Percentiles rank a stretch among this genome's conserved stretches.
Evolutionary conservation across 2,888 invertebrate genomes (phyloP).

Genomic region (Agonopterix subpropinquella): DNA sequence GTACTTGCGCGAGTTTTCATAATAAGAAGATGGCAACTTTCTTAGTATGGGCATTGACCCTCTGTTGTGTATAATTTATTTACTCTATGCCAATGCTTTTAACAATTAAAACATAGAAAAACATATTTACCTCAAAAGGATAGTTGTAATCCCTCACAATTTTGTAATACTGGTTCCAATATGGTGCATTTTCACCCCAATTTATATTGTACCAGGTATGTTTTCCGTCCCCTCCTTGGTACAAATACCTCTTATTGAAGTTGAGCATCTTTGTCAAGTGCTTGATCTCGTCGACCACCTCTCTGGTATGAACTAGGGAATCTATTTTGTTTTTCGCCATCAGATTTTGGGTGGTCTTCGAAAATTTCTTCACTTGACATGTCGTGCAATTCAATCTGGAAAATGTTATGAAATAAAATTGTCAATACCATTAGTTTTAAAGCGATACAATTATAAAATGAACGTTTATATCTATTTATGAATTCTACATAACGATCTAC

Average conservation of each 20-base stretch:
- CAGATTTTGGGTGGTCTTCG: constrained; percentile 52
- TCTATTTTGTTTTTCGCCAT: constrained; percentile 52
- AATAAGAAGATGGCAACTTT: no score
- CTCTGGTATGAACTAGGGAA: constrained; percentile 40
- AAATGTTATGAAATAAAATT: constrained; percentile 7
- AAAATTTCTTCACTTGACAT: constrained; percentile 55
- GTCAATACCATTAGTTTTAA: neutral
- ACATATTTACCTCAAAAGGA: constrained; percentile 54
- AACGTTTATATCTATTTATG: no score
- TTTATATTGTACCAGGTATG: constrained; percentile 55
- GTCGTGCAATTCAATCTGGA: constrained; percentile 60
- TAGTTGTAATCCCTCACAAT: constrained; percentile 51
- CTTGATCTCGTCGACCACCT: constrained; percentile 52
- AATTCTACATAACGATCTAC: no score
- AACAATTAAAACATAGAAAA: neutral
- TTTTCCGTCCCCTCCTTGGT: constrained; percentile 10
- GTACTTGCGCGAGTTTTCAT: no score
- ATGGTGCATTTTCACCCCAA: constrained; percentile 66
- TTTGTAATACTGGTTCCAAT: constrained; percentile 66
- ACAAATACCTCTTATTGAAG: constrained; percentile 27
- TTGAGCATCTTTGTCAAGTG: constrained; percentile 51
- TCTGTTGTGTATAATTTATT: no score
- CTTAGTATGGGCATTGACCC: no score
- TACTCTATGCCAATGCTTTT: no score
- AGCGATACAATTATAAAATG: no score